Evolutionary conservation across 2,888 invertebrate species (phyloP).

Genomic region (Tenthredo amoena): DNA sequence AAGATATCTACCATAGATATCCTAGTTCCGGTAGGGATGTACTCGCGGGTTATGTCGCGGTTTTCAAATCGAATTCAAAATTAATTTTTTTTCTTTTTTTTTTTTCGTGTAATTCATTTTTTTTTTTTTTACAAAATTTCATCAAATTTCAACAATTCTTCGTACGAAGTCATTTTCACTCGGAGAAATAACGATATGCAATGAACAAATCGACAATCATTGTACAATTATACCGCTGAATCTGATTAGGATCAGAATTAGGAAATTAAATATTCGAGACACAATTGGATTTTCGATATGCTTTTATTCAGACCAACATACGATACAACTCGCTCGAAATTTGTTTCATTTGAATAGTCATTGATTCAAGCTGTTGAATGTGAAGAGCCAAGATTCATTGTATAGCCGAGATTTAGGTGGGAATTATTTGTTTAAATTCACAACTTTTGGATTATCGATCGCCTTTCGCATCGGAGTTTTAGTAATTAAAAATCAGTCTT

Average conservation of each 20-base stretch:
- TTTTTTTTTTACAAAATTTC: not conserved
- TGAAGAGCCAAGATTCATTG: not conserved
- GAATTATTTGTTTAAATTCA: not conserved
- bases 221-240: not conserved
- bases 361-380: not conserved
- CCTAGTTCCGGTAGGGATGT: no score
- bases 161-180: no score
- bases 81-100: not conserved
- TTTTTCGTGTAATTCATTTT: not conserved
- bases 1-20: not conserved
- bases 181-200: no score
- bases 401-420: no score
- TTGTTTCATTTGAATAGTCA: not conserved
- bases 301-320: not conserved
- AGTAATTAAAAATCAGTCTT: conserved; percentile 62
- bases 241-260: not conserved
- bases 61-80: not conserved
- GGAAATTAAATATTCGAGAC: not conserved
- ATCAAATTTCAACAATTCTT: not conserved
- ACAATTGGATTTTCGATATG: not conserved
- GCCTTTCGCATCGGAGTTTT: not conserved
- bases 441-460: not conserved
- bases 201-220: not conserved
- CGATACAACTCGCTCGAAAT: not conserved
- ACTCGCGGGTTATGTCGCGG: not conserved